Percentiles rank a stretch among this genome's conserved stretches.
These are phyloP conservation scores for Oxyscelio sp. DNA, from an alignment of 2,888 invertebrate genomes.

Conservation along the genomic window DNA sequence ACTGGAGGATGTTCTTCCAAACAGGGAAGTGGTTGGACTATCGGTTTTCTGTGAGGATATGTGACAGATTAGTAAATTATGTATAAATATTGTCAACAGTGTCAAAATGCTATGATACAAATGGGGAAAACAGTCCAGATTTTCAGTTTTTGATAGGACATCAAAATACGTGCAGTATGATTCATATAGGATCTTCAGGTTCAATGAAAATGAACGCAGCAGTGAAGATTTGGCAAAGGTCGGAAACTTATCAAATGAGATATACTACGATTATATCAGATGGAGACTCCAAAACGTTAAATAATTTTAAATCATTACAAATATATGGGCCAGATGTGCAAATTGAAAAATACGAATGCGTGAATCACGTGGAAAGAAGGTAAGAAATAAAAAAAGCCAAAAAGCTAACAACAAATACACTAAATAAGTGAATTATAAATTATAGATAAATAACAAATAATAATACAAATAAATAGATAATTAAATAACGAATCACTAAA, in stretches of 20 bases:
- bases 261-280: neutral
- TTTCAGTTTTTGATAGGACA: conserved; percentile 1
- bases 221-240: conserved; percentile 4
- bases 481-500: no score
- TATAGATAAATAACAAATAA: neutral
- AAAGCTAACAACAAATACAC: no score
- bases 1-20: neutral
- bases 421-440: no score
- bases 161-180: neutral
- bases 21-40: neutral
- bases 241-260: conserved; percentile 1
- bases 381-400: neutral
- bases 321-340: neutral
- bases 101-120: neutral
- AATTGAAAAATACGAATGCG: conserved; percentile 17
- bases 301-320: neutral
- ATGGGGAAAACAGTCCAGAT: conserved; percentile 4
- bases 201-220: conserved; percentile 8
- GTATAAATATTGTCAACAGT: conserved; percentile 1
- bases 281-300: neutral
- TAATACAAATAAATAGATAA: no score
- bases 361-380: conserved; percentile 19
- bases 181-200: neutral
- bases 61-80: neutral
- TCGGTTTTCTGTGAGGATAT: neutral